Percentiles rank a stretch among this genome's conserved stretches.
Conservation (phyloP, 2,113 vertebrate genomes). For the Microcebus griseorufus region DNA sequence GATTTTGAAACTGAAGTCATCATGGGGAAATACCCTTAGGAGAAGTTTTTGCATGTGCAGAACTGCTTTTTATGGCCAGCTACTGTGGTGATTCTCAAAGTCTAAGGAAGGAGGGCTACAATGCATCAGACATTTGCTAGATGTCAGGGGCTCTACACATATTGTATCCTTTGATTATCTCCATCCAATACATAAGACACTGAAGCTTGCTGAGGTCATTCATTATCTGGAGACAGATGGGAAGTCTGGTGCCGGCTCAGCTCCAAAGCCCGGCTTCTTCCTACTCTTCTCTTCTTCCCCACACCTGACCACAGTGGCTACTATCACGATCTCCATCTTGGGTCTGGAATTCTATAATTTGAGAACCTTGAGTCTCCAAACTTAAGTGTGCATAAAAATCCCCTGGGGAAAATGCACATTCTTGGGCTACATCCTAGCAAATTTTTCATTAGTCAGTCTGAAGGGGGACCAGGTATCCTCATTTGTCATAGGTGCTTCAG, state of each 20-base stretch:
- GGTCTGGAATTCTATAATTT: background rate
- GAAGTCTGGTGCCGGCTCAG: background rate
- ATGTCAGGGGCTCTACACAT: fast-evolving
- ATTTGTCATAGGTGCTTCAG: background rate
- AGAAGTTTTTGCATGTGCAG: background rate
- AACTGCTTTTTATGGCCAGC: background rate
- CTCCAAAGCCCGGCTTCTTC: background rate
- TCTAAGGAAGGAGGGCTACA: background rate
- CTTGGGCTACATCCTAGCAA: background rate
- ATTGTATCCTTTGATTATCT: background rate
- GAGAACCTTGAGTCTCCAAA: background rate
- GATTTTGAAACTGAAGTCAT: background rate
- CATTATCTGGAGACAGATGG: background rate
- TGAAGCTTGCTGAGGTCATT: background rate
- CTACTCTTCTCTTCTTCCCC: background rate
- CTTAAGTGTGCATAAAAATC: background rate
- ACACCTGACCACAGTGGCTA: background rate
- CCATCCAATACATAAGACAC: background rate
- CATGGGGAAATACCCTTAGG: background rate
- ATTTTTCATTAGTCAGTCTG: background rate
- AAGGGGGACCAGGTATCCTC: background rate
- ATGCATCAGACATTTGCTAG: background rate
- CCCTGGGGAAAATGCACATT: background rate
- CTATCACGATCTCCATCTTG: background rate
- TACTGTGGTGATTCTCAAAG: background rate